phyloP scores from a whole-genome alignment of 2,797 vertebrate genomes.

The Phrynocephalus forsythii region DNA sequence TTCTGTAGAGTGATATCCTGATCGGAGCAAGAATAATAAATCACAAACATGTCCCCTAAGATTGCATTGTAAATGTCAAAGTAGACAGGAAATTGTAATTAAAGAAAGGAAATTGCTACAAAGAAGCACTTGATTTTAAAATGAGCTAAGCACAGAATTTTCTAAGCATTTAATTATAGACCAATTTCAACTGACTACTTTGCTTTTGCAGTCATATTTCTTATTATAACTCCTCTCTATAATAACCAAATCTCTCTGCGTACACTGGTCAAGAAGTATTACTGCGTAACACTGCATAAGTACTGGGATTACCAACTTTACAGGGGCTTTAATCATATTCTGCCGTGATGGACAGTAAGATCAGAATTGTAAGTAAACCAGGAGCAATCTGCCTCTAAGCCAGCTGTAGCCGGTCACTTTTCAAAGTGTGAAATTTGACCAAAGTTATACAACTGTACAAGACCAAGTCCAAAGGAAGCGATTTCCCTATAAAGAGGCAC shows the following conservation, averaged over 20 bases:
- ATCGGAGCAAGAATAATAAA: constrained; percentile 95
- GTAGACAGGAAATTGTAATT: constrained; percentile 97
- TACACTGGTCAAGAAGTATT: constrained; percentile 69
- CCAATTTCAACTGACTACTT: constrained; percentile 87
- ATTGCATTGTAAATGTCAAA: constrained; percentile 97
- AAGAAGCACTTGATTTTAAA: constrained; percentile 94
- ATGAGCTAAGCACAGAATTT: constrained; percentile 91
- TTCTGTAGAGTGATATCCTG: constrained; percentile 91
- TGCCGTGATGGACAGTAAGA: constrained; percentile 62
- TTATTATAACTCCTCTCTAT: constrained; percentile 82
- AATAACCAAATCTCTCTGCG: constrained; percentile 79
- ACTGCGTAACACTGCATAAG: constrained; percentile 69
- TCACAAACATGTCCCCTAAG: constrained; percentile 92
- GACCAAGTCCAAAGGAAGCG: background rate
- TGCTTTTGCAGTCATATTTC: constrained; percentile 85
- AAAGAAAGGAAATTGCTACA: constrained; percentile 97
- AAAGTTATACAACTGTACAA: background rate
- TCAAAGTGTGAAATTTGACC: constrained; percentile 17
- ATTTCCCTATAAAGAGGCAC: background rate
- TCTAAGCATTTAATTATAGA: constrained; percentile 96
- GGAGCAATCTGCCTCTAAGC: constrained; percentile 54
- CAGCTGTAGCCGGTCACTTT: background rate
- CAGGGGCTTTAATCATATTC: constrained; percentile 63
- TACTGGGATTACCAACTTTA: constrained; percentile 75
- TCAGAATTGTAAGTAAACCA: constrained; percentile 69